Evolutionary conservation across 2,113 vertebrate species (phyloP).

Genomic region (Apeltes quadracus): DNA sequence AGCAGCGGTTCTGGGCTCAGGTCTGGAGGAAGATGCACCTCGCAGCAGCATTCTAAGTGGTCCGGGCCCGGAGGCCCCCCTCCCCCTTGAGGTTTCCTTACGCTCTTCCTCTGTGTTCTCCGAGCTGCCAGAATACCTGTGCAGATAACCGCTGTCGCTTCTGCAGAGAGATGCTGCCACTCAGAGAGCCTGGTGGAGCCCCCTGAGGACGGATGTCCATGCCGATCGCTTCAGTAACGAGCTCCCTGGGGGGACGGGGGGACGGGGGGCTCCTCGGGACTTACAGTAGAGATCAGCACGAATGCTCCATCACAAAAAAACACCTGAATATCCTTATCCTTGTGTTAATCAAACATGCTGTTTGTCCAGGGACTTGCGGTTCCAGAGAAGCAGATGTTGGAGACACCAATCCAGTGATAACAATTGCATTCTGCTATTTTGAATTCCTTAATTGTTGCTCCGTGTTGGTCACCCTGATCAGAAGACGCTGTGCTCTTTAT

Average conservation of each 20-base stretch:
- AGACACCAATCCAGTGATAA: no score
- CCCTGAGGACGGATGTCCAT: slow-evolving; percentile 23
- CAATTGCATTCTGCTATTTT: no score
- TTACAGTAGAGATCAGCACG: background rate
- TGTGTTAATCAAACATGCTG: no score
- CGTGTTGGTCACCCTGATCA: no score
- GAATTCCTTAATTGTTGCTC: no score
- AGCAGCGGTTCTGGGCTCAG: slow-evolving; percentile 1
- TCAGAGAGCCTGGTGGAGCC: slow-evolving; percentile 33
- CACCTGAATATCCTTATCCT: no score
- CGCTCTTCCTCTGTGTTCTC: slow-evolving; percentile 36
- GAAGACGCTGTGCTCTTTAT: no score
- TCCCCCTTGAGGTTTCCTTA: slow-evolving; percentile 31
- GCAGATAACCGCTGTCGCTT: slow-evolving; percentile 21
- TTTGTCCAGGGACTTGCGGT: no score
- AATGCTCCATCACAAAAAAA: no score
- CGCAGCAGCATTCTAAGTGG: slow-evolving; percentile 22
- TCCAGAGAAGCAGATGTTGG: no score
- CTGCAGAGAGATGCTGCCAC: slow-evolving; percentile 29
- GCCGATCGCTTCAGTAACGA: slow-evolving; percentile 36
- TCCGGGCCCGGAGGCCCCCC: slow-evolving; percentile 28
- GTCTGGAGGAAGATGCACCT: slow-evolving; percentile 9
- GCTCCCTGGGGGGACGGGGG: slow-evolving; percentile 29
- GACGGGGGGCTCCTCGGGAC: slow-evolving; percentile 26
- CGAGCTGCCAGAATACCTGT: slow-evolving; percentile 28